Conservation (phyloP, 1,140 invertebrate genomes). For the Megathymus violae region DNA sequence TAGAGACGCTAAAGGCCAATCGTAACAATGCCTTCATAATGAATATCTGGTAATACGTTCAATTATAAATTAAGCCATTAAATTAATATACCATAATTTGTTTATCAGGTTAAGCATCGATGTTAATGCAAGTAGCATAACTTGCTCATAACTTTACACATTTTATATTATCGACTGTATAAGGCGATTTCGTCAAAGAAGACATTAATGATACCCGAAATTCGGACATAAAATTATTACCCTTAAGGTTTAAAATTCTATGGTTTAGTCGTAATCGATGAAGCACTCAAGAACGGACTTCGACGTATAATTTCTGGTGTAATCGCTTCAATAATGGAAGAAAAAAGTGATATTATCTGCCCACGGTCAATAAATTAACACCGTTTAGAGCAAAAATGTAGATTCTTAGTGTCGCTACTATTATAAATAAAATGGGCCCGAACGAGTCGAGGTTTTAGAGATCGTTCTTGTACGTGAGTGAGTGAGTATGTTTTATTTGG, state of each 20-base stretch:
- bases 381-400: slow-evolving; percentile 83
- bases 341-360: slow-evolving; percentile 84
- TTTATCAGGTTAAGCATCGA: slow-evolving; percentile 83
- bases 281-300: slow-evolving; percentile 64
- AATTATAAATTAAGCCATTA: slow-evolving; percentile 84
- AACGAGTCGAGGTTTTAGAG: slow-evolving; percentile 59
- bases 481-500: slow-evolving; percentile 80
- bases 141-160: slow-evolving; percentile 80
- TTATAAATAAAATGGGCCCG: slow-evolving; percentile 76
- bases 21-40: slow-evolving; percentile 75
- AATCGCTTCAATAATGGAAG: slow-evolving; percentile 81
- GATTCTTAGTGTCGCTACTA: slow-evolving; percentile 80
- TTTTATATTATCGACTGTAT: slow-evolving; percentile 80
- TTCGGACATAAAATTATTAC: slow-evolving; percentile 28
- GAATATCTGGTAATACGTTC: slow-evolving; percentile 73
- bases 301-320: slow-evolving; percentile 81
- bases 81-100: slow-evolving; percentile 82
- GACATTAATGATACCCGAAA: slow-evolving; percentile 52
- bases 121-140: slow-evolving; percentile 83
- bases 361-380: slow-evolving; percentile 84
- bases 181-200: slow-evolving; percentile 76
- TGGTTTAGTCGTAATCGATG: slow-evolving; percentile 41
- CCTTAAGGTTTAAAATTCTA: slow-evolving; percentile 43
- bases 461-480: slow-evolving; percentile 64
- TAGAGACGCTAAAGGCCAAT: slow-evolving; percentile 66